Conservation (phyloP, 2,888 invertebrate species). For the Elmis aenea region DNA sequence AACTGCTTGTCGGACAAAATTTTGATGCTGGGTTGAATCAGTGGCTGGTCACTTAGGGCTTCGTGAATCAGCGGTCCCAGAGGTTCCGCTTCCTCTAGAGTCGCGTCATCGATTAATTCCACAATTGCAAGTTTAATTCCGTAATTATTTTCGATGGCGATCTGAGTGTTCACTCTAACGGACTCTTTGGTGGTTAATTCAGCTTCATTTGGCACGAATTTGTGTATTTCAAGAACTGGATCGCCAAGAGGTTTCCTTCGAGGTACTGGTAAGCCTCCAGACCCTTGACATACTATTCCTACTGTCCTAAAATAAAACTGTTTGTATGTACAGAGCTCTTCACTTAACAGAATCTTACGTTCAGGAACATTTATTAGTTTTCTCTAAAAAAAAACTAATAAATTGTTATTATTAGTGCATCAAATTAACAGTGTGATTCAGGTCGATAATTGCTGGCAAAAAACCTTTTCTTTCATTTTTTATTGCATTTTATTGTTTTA, state of each 20-base stretch:
- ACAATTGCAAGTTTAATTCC: no score
- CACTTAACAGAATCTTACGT: no score
- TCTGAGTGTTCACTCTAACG: no score
- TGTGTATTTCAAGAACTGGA: slow-evolving; percentile 72
- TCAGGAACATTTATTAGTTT: no score
- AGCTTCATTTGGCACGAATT: slow-evolving; percentile 60
- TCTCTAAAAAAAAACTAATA: no score
- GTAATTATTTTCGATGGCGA: no score
- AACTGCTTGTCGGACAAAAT: slow-evolving; percentile 52
- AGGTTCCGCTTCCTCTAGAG: slow-evolving; percentile 38
- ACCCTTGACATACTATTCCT: slow-evolving; percentile 71
- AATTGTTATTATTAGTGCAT: no score
- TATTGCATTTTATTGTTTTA: no score
- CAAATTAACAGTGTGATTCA: no score
- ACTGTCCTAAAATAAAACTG: slow-evolving; percentile 55
- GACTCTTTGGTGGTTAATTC: slow-evolving; percentile 23
- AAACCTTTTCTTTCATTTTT: no score
- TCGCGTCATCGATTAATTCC: slow-evolving; percentile 41
- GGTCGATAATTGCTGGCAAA: no score
- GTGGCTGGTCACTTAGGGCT: slow-evolving; percentile 61
- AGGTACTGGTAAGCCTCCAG: slow-evolving; percentile 71
- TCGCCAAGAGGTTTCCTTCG: slow-evolving; percentile 61
- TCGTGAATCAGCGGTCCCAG: slow-evolving; percentile 54
- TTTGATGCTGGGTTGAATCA: slow-evolving; percentile 62
- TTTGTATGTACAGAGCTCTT: no score